Conservation (phyloP, 2,797 vertebrate species). For the Enteromius argenteus region DNA sequence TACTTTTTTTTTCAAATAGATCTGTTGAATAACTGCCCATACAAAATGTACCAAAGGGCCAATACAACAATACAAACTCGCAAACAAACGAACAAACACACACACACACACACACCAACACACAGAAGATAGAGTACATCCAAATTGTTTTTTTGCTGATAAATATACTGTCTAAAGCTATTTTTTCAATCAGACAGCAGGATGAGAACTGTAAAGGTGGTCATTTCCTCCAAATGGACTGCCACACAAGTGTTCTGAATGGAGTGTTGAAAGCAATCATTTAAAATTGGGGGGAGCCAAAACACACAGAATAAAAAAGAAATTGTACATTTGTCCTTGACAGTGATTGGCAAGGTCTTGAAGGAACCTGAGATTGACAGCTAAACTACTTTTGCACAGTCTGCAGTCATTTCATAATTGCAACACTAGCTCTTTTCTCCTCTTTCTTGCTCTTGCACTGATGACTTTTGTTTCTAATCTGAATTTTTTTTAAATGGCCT, state of each 20-base stretch:
- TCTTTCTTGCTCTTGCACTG: conserved; percentile 19
- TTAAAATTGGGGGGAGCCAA: conserved; percentile 59
- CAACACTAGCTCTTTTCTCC: conserved; percentile 35
- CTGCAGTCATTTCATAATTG: conserved; percentile 45
- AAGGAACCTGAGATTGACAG: conserved; percentile 58
- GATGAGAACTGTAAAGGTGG: conserved; percentile 62
- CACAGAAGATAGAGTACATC: background rate
- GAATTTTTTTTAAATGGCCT: conserved; percentile 55
- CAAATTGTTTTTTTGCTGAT: conserved; percentile 67
- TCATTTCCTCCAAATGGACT: conserved; percentile 67
- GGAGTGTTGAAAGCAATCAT: conserved; percentile 65
- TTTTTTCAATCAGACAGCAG: conserved; percentile 64
- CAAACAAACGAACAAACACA: conserved; percentile 33
- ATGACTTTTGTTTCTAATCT: conserved; percentile 54
- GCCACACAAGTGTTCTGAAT: conserved; percentile 58
- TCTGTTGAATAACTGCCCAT: conserved; percentile 35
- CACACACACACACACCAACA: conserved; percentile 22
- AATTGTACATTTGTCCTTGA: conserved; percentile 66
- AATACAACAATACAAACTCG: conserved; percentile 38
- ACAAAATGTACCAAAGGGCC: conserved; percentile 14
- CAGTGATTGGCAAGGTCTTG: conserved; percentile 64
- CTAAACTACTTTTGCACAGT: conserved; percentile 49
- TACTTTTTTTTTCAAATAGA: conserved; percentile 24
- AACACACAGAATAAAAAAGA: conserved; percentile 60
- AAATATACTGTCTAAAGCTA: conserved; percentile 62